Percentiles rank a stretch among this genome's conserved stretches.
Evolutionary conservation across 2,888 invertebrate genomes (phyloP).

Genomic region (Disparrhopalites patrizii): DNA sequence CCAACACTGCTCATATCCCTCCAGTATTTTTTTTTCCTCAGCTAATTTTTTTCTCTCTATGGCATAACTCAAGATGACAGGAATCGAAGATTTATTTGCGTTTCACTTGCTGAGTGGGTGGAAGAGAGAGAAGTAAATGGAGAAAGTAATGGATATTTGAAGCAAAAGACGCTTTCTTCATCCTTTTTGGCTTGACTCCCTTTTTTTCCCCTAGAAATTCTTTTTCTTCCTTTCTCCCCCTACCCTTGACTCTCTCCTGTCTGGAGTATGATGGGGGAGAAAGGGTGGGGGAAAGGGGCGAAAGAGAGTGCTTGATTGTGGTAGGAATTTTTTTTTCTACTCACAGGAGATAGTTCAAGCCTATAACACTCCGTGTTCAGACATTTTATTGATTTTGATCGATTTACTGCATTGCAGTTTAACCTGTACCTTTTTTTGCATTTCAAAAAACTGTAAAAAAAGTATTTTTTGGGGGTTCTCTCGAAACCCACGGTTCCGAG

Average conservation of each 20-base stretch:
- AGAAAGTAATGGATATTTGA: conserved; percentile 27
- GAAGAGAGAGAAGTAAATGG: conserved; percentile 16
- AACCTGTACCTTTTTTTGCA: not conserved
- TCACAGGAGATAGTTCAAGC: too few species aligned
- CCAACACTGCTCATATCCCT: too few species aligned
- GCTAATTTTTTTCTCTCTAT: conserved; percentile 21
- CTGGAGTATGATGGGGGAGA: too few species aligned
- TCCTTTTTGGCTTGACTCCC: not conserved
- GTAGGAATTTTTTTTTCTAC: not conserved
- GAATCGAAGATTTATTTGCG: conserved; percentile 29
- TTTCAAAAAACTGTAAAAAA: too few species aligned
- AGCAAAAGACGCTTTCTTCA: conserved; percentile 18
- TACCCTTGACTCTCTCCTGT: conserved; percentile 4
- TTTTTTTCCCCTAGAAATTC: not conserved
- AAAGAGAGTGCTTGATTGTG: not conserved
- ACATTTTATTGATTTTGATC: conserved; percentile 32
- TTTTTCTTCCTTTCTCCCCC: not conserved
- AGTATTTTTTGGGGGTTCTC: too few species aligned
- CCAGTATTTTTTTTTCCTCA: too few species aligned
- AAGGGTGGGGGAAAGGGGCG: too few species aligned
- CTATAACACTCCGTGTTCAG: conserved; percentile 19
- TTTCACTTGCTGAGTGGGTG: conserved; percentile 20
- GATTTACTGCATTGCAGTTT: conserved; percentile 31
- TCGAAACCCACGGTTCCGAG: too few species aligned
- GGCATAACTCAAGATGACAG: conserved; percentile 29